These are phyloP conservation scores for Odontocerum albicorne DNA, from an alignment of 2,888 invertebrate genomes.

Conservation along the genomic window DNA sequence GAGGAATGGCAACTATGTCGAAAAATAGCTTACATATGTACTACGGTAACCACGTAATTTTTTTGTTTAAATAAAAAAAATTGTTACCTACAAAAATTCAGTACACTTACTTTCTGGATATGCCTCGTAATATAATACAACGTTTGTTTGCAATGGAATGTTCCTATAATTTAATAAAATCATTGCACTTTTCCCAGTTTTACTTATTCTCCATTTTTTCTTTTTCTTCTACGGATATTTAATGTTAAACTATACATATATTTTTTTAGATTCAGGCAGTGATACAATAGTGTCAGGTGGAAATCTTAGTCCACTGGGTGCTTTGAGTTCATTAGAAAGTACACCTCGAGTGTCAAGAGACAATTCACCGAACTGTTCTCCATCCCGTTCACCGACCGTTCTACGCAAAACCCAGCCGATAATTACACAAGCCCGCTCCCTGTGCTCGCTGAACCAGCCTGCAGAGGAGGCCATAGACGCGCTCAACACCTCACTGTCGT, in stretches of 20 bases:
- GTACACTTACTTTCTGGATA: no score
- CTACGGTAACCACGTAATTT: no score
- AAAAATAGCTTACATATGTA: no score
- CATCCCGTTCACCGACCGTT: neutral
- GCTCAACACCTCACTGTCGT: constrained; percentile 42
- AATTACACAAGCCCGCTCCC: constrained; percentile 38
- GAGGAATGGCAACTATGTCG: no score
- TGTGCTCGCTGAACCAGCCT: constrained; percentile 42
- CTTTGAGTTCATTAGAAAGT: constrained; percentile 54
- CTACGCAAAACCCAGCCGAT: constrained; percentile 41
- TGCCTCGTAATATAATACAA: no score
- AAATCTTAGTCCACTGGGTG: constrained; percentile 52
- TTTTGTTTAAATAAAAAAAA: no score
- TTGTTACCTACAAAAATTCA: no score
- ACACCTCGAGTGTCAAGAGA: constrained; percentile 46
- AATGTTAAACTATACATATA: neutral
- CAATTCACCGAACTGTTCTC: constrained; percentile 25
- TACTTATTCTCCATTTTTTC: no score
- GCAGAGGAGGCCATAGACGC: constrained; percentile 37
- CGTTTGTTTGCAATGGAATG: no score
- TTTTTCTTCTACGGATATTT: no score
- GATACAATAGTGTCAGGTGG: constrained; percentile 46
- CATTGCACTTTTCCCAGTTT: no score
- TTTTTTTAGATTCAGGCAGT: constrained; percentile 49
- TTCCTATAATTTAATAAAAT: neutral